Evolutionary conservation across 2,113 vertebrate genomes (phyloP).

Genomic region (Zosterops pallidus): DNA sequence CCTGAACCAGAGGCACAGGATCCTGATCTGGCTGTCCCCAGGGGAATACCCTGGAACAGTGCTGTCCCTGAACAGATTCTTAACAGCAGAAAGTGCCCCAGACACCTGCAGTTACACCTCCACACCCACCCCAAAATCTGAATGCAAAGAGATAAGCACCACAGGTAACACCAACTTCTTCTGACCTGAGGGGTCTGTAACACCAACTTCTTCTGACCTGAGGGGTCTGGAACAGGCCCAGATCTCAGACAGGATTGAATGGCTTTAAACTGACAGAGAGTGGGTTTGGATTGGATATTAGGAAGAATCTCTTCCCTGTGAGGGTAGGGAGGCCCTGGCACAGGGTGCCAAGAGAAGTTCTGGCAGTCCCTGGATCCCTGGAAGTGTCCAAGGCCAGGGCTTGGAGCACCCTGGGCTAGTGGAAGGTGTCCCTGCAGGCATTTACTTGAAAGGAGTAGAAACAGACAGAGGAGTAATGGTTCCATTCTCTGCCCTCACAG

Average conservation of each 20-base stretch:
- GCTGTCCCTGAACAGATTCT: neutral
- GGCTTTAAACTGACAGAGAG: neutral
- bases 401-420: neutral
- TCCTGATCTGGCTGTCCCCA: neutral
- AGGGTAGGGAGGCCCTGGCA: fast-evolving
- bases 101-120: neutral
- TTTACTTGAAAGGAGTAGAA: neutral
- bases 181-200: neutral
- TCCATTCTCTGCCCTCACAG: neutral
- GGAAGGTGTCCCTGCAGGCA: neutral
- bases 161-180: neutral
- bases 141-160: neutral
- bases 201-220: too few species aligned
- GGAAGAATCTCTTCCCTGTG: neutral
- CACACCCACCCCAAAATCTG: neutral
- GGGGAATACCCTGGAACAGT: neutral
- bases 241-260: neutral
- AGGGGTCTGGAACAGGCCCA: neutral
- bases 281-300: too few species aligned
- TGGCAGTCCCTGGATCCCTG: neutral
- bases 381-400: neutral
- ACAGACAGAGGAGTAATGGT: neutral
- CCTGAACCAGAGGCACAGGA: neutral
- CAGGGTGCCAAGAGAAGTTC: neutral
- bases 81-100: neutral